A percentile compares a stretch with the other conserved stretches of the same genome.
phyloP scores from a whole-genome alignment of 2,113 vertebrate species.

The Chlamydotis undulata region DNA sequence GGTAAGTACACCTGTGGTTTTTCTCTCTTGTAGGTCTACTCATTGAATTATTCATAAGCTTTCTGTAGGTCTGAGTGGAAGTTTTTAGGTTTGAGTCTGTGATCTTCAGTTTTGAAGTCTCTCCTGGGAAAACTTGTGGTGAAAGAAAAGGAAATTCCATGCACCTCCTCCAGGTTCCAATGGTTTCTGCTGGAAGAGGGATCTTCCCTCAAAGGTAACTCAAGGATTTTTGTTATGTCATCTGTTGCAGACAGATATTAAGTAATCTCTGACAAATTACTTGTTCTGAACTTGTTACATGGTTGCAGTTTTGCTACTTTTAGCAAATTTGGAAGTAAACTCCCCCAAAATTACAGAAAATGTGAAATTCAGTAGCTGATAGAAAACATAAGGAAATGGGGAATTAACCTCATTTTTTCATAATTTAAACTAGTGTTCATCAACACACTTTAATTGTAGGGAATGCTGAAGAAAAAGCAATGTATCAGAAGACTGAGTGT shows the following conservation, averaged over 20 bases:
- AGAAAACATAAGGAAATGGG: background rate
- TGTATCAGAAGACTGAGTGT: background rate
- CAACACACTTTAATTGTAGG: background rate
- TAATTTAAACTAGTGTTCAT: background rate
- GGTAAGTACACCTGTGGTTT: background rate
- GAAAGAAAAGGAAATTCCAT: background rate
- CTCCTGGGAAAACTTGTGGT: background rate
- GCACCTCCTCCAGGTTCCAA: background rate
- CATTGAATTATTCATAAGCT: background rate
- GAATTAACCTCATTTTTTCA: background rate
- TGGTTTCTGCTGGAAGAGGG: background rate
- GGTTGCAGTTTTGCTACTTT: background rate
- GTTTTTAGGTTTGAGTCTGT: background rate
- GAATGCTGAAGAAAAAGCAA: slow-evolving; percentile 1
- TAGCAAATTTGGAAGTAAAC: background rate
- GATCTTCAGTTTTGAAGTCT: background rate
- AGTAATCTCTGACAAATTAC: background rate
- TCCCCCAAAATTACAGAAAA: background rate
- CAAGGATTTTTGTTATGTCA: background rate
- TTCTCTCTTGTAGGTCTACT: background rate
- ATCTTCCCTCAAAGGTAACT: background rate
- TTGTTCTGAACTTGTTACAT: background rate
- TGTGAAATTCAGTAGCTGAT: background rate
- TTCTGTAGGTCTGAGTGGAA: background rate
- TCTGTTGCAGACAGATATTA: background rate